phyloP scores from a whole-genome alignment of 2,888 invertebrate genomes.

The Drosophila mayaguana region DNA sequence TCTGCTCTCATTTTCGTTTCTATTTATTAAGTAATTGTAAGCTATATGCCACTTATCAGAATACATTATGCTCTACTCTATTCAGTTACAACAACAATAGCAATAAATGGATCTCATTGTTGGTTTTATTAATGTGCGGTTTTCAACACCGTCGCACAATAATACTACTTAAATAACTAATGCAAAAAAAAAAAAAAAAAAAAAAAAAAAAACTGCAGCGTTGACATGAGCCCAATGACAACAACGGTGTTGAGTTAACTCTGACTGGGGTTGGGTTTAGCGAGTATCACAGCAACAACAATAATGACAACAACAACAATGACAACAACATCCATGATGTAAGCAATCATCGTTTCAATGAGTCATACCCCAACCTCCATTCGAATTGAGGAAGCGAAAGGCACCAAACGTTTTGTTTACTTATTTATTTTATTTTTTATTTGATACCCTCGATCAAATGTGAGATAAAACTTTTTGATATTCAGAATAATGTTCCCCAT shows the following conservation, averaged over 20 bases:
- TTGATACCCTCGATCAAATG: constrained; percentile 11
- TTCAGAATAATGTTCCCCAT: neutral
- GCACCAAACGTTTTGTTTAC: constrained; percentile 33
- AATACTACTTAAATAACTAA: constrained; percentile 71
- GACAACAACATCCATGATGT: constrained; percentile 56
- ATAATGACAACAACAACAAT: constrained; percentile 22
- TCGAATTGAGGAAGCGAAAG: constrained; percentile 54
- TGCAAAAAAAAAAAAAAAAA: constrained; percentile 49
- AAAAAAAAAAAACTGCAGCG: constrained; percentile 51
- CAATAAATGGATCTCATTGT: constrained; percentile 35
- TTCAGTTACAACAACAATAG: constrained; percentile 46
- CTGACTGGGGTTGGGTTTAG: constrained; percentile 7
- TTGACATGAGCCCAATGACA: constrained; percentile 67
- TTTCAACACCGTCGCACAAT: constrained; percentile 62
- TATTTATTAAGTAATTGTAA: constrained; percentile 30
- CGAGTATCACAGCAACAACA: constrained; percentile 22
- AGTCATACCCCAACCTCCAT: constrained; percentile 47
- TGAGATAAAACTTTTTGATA: neutral
- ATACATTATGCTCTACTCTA: constrained; percentile 42
- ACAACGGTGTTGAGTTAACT: constrained; percentile 69
- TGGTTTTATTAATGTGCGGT: constrained; percentile 73
- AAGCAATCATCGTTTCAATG: constrained; percentile 58
- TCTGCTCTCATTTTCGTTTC: neutral
- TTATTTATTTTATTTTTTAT: constrained; percentile 3
- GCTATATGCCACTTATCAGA: constrained; percentile 4